Base-by-base conservation (phyloP, 2,888 invertebrate genomes). In the Cephus pygmeus region DNA sequence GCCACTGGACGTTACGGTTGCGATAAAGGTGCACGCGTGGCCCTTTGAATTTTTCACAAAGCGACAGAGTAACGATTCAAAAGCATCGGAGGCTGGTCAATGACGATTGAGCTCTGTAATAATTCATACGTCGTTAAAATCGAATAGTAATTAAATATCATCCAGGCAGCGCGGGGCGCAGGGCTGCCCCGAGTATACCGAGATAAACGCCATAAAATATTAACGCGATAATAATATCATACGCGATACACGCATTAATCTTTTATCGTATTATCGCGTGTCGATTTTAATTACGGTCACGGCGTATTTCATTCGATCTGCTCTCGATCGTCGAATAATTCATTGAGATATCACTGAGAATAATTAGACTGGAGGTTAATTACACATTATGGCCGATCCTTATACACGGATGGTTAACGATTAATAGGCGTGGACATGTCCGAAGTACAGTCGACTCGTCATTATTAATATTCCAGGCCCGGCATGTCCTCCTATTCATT, bases 381-480 rank as follows among this genome's bases (percentile, higher is more conserved):
- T 71, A 71, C 33, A 71, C 3, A 71, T 71, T 71, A 33, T 3
- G 33, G 33, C 9, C 71, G 71, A 71, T 71, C 71, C 31, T 33
- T 33, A 12, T 33, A 33, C 12, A n/a, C n/a, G 71, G 71, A 71
- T 30, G 33, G 71, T 12, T 3, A 71, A n/a, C 71, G 31, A 71
- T 71, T 71, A 71, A 71, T 71, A 71, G 33, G 71, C 31, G 33
- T 30, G 71, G 31, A 33, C 71, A n/a, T 33, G 30, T 71, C 71
- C 33, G n/a, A n/a, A n/a, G 30, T 31, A 23, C 11, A 11, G 4
- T 23, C 9, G 23, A 15, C 23, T 23, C 56, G 15, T 85, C 83
- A 82, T 86, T 86, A 86, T 87, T 87, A 87, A 87, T 87, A 87
- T 87, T 88, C 88, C 80, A 85, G 77, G 82, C 81, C 82, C 83